Evolutionary conservation across 2,888 invertebrate genomes (phyloP), one percentile per base, ranked within the genome.

Genomic region (Sthenelais limicola): DNA sequence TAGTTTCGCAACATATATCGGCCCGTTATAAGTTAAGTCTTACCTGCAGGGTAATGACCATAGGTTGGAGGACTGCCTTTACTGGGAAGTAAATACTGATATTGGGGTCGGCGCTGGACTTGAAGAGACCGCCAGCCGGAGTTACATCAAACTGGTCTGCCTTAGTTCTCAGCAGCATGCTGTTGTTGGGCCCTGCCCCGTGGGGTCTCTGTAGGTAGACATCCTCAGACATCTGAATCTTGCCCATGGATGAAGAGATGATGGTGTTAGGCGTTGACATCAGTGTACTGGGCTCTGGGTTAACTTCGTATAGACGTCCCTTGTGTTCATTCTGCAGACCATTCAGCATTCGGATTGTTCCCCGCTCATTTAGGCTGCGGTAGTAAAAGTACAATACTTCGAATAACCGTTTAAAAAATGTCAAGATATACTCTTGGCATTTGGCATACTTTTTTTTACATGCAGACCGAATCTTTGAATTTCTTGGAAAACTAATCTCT

Each of bases 1-100:
- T n/a, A n/a, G n/a, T n/a, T n/a, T n/a, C n/a, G n/a, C n/a, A n/a
- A n/a, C n/a, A n/a, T n/a, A n/a, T n/a, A n/a, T n/a, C n/a, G n/a
- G n/a, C n/a, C n/a, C n/a, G n/a, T n/a, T n/a, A n/a, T n/a, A n/a
- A 43, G 43, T 18, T 12, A 43, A 12, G n/a, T 24, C 3, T 62
- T 74, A 86, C 85, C 83, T 85, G 85, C 75, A 86, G 76, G 15
- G 80, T 80, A 26, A 84, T 78, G 32, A 81, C 79, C 12, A 82
- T 71, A 0, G 80, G 75, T 5, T 68, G 71, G n/a, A 76, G 76
- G 2, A 84, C 80, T 9, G 83, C 81, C 47, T 82, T 81, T 2
- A 80, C 77, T 4, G 86, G 86, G 4, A 86, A 80, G 47, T 80
- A 79, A 12, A 86, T 74, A 47, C 77, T 77, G 24, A 86, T 78